Evolutionary conservation across 2,888 invertebrate genomes (phyloP).

Genomic region (Teleogryllus oceanicus): DNA sequence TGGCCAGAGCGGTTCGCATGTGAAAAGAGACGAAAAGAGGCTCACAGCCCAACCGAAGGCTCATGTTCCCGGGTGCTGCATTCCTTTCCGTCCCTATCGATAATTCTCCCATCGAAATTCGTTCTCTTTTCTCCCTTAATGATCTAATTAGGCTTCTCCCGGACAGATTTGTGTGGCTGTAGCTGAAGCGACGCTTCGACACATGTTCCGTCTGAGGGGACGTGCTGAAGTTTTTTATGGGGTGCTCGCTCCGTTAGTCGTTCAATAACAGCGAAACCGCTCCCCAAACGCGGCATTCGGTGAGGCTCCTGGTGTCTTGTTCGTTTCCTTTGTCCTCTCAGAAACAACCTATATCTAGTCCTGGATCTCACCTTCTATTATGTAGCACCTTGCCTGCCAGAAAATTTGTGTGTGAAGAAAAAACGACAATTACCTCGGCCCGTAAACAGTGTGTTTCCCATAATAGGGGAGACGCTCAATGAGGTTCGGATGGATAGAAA

Average conservation of each 20-base stretch:
- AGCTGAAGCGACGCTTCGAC: not conserved
- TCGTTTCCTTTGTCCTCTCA: constrained; percentile 18
- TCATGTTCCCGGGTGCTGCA: not conserved
- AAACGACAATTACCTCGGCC: not conserved
- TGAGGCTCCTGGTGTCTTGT: not conserved
- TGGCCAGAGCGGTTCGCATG: no score
- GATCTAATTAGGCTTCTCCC: constrained; percentile 6
- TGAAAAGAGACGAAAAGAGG: no score
- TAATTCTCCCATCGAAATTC: not conserved
- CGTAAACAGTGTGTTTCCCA: constrained; percentile 1
- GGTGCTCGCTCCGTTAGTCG: not conserved
- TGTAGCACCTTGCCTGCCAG: not conserved
- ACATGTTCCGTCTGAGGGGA: not conserved
- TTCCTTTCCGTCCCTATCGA: not conserved
- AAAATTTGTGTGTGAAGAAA: not conserved
- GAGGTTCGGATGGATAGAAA: constrained; percentile 2
- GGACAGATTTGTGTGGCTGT: not conserved
- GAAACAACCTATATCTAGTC: not conserved
- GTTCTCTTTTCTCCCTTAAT: constrained; percentile 3
- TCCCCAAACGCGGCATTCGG: not conserved
- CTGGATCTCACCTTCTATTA: not conserved
- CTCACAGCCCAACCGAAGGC: no score
- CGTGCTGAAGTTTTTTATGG: not conserved
- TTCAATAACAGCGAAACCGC: not conserved
- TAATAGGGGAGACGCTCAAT: not conserved